phyloP scores from a whole-genome alignment of 53 echinoderm and acorn worm genomes.

The Arbacia lixula region DNA sequence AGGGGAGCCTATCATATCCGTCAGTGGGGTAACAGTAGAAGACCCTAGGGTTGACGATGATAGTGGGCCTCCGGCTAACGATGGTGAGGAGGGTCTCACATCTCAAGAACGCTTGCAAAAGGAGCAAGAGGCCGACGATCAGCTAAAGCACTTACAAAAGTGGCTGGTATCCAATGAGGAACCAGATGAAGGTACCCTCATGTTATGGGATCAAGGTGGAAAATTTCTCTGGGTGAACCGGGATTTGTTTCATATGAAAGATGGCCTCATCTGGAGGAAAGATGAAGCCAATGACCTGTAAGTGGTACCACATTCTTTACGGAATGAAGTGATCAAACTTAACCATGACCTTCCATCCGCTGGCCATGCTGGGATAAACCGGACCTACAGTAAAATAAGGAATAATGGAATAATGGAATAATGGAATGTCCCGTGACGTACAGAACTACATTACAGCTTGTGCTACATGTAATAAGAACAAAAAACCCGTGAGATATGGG shows the following conservation, averaged over 20 bases:
- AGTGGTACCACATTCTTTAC: conserved; percentile 51
- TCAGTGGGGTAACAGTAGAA: too few relatives aligned
- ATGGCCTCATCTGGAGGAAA: conserved; percentile 50
- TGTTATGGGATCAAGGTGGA: conserved; percentile 38
- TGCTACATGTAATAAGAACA: conserved; percentile 55
- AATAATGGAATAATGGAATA: conserved; percentile 58
- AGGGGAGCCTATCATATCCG: too few relatives aligned
- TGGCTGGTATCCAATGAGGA: too few relatives aligned
- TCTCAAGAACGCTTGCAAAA: too few relatives aligned
- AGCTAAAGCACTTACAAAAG: too few relatives aligned
- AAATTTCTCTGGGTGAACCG: conserved; percentile 62
- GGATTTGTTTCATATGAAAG: conserved; percentile 32
- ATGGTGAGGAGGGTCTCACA: too few relatives aligned
- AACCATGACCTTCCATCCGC: conserved; percentile 73
- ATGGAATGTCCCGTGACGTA: conserved; percentile 53
- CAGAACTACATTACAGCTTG: conserved; percentile 27
- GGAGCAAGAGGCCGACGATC: too few relatives aligned
- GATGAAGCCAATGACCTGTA: background rate
- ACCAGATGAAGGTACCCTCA: conserved; percentile 44
- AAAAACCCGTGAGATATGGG: conserved; percentile 34
- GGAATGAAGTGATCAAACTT: conserved; percentile 25
- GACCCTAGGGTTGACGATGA: too few relatives aligned
- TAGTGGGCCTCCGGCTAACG: too few relatives aligned
- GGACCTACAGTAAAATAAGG: conserved; percentile 43
- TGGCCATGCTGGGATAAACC: conserved; percentile 62